These are phyloP conservation scores for Nephila pilipes DNA, from an alignment of 1,140 invertebrate genomes.

Conservation along the genomic window DNA sequence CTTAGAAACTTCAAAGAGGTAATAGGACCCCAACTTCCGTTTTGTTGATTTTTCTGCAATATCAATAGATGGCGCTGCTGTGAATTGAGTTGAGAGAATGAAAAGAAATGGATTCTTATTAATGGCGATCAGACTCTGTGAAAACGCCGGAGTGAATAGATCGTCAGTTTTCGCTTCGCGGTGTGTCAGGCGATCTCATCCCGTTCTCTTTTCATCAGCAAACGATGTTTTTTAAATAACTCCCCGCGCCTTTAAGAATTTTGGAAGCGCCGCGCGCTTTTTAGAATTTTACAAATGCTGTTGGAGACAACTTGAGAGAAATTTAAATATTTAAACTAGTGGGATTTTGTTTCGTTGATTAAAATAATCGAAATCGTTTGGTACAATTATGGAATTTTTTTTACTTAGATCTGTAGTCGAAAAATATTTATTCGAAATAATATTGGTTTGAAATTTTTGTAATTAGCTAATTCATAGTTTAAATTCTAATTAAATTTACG, in stretches of 20 bases:
- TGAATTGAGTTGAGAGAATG: conserved; percentile 73
- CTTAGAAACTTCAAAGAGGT: background rate
- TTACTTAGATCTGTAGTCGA: background rate
- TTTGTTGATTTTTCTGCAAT: conserved; percentile 76
- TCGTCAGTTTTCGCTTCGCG: conserved; percentile 16
- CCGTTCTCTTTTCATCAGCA: background rate
- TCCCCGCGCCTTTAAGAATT: background rate
- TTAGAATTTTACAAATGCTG: background rate
- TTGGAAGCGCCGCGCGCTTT: background rate
- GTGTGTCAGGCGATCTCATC: background rate
- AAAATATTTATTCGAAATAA: too few species aligned
- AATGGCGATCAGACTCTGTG: conserved; percentile 74
- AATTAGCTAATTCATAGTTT: too few species aligned
- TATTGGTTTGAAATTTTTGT: too few species aligned
- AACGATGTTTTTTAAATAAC: conserved; percentile 10
- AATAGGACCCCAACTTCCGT: conserved; percentile 6
- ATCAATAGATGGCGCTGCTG: conserved; percentile 75
- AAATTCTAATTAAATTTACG: too few species aligned
- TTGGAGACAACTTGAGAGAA: too few species aligned
- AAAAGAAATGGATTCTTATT: conserved; percentile 77
- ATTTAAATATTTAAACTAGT: too few species aligned
- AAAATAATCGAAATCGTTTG: background rate
- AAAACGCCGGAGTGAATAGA: conserved; percentile 62
- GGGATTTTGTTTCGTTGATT: too few species aligned
- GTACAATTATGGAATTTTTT: background rate